A percentile compares a stretch with the other conserved stretches of the same genome.
phyloP scores from a whole-genome alignment of 2,113 vertebrate genomes.

The Tor tambroides region DNA sequence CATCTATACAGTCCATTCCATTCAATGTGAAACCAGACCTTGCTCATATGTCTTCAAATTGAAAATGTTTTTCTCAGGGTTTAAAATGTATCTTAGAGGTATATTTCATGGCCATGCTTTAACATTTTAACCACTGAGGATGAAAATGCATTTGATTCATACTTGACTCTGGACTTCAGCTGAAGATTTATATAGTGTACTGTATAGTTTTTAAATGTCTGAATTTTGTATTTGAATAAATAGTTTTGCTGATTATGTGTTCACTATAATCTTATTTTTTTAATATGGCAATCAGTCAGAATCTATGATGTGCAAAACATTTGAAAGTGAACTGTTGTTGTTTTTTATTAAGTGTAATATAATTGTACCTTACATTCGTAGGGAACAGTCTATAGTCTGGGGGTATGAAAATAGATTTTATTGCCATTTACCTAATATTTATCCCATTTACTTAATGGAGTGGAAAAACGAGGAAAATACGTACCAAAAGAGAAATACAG shows the following conservation, averaged over 20 bases:
- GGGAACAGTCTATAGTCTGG: conserved; percentile 6
- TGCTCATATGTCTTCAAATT: background rate
- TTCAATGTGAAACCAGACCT: conserved; percentile 19
- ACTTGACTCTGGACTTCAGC: conserved; percentile 37
- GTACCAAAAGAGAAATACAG: conserved; percentile 20
- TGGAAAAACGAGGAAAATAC: conserved; percentile 29
- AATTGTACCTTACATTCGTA: background rate
- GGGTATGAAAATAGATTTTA: conserved; percentile 55
- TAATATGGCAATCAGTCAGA: background rate
- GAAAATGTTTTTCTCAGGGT: conserved; percentile 37
- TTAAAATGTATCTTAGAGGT: background rate
- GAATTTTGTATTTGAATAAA: conserved; percentile 34
- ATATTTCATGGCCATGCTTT: conserved; percentile 7
- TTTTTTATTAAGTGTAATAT: too few relatives aligned
- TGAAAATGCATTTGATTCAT: conserved; percentile 3
- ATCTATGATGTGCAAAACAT: background rate
- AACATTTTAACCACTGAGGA: background rate
- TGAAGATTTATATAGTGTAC: conserved; percentile 25
- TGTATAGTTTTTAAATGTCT: conserved; percentile 33
- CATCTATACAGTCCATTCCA: background rate
- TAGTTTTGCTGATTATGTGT: conserved; percentile 39
- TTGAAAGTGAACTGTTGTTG: background rate
- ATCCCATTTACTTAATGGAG: conserved; percentile 35
- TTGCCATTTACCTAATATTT: conserved; percentile 10
- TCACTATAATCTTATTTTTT: background rate